Base-by-base conservation (phyloP, 2,113 vertebrate genomes). In the Noctilio leporinus region DNA sequence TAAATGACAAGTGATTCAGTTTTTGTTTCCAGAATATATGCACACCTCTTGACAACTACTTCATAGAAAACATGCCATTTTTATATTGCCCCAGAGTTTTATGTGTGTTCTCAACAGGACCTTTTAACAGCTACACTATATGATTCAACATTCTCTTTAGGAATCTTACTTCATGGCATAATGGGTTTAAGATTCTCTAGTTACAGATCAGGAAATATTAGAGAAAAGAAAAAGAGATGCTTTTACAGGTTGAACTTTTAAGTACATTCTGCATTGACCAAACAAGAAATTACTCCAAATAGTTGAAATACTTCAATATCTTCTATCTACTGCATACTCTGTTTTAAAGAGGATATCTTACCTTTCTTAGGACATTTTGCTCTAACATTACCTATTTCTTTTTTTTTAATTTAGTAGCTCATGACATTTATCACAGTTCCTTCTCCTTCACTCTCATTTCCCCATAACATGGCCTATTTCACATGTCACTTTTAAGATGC, bases 91-190 rank as follows among this genome's bases (percentile, higher is more conserved):
- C 96, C 24, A 83, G 45, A 76, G 43, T 14, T 8, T 49, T 97
- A n/a, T 64, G 53, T 55, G 77, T 12, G 0, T 19, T 53, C 62
- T 89, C 64, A 87, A 92, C 5, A 45, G 86, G 7, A 95, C 35
- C 57, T 97, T 96, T 94, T 30, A 94, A 77, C 55, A 96, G 72
- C 45, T 96, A 30, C 64, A 92, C 84, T 97, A 1, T 95, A 96
- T 94, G 90, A 20, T 33, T 91, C 59, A 55, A 40, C 19, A 45
- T 45, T 90, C 67, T 85, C 95, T 80, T 76, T 70, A 96, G 83
- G 76, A 75, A 96, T 86, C 55, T 93, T 64, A 59, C 49, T 70
- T 64, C 86, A 93, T 84, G 57, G 26, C 35, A 92, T 92, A 85
- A 82, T 62, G 22, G 65, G 33, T 91, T 93, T 88, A 77, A 82